Conservation (phyloP, 2,113 vertebrate species). For the Pogona vitticeps region DNA sequence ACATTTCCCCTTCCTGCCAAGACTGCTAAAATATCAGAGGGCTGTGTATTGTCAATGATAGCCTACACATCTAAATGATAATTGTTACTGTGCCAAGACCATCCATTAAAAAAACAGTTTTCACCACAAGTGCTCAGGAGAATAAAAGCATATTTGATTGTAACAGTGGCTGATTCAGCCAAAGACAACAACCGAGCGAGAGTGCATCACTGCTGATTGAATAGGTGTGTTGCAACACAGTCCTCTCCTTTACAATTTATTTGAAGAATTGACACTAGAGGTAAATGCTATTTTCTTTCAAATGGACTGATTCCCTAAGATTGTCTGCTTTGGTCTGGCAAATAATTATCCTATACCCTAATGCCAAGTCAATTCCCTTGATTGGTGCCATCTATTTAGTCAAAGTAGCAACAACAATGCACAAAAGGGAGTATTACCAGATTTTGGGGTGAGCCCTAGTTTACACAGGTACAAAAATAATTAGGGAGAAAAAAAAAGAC, state of each 20-base stretch:
- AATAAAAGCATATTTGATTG: slow-evolving; percentile 24
- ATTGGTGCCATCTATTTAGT: not conserved
- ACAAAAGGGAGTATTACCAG: not conserved
- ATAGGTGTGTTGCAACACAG: slow-evolving; percentile 16
- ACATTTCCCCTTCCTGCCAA: slow-evolving; percentile 36
- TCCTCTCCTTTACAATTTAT: slow-evolving; percentile 40
- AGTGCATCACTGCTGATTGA: slow-evolving; percentile 35
- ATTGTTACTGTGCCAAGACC: slow-evolving; percentile 23
- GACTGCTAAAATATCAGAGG: slow-evolving; percentile 27
- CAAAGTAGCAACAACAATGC: not conserved
- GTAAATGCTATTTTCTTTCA: slow-evolving; percentile 28
- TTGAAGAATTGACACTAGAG: slow-evolving; percentile 35
- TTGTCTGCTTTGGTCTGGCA: not conserved
- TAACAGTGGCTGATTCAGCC: slow-evolving; percentile 9
- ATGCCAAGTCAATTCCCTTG: not conserved
- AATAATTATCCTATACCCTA: not conserved
- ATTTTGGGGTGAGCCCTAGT: not conserved
- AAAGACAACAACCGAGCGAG: slow-evolving; percentile 28
- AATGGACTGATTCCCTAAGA: not conserved
- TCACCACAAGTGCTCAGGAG: not conserved
- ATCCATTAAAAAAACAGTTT: slow-evolving; percentile 1
- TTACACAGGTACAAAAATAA: too few species aligned
- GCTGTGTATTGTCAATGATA: not conserved
- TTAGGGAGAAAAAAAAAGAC: not conserved
- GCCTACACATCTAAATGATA: not conserved